phyloP scores from a whole-genome alignment of 2,888 invertebrate genomes.

The Syrista parreyssii region DNA sequence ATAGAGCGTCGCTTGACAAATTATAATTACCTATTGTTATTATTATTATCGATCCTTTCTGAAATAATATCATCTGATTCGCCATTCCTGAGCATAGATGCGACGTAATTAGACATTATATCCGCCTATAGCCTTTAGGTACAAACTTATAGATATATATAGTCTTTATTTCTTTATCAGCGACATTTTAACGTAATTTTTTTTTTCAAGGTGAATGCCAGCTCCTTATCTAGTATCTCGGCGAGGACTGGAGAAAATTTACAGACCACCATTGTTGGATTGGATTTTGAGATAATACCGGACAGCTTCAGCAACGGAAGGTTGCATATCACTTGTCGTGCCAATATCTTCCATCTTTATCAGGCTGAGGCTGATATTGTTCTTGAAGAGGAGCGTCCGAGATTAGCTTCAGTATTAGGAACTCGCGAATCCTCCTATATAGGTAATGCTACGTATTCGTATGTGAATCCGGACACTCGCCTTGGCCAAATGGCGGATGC shows the following conservation, averaged over 20 bases:
- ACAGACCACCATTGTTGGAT: conserved; percentile 67
- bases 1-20: too few species aligned
- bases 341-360: conserved; percentile 77
- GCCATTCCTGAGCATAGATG: too few species aligned
- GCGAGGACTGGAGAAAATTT: conserved; percentile 43
- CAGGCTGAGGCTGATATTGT: conserved; percentile 72
- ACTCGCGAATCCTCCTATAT: conserved; percentile 72
- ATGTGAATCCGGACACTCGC: too few species aligned
- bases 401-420: conserved; percentile 80
- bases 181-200: not conserved
- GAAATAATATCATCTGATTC: too few species aligned
- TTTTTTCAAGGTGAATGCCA: conserved; percentile 61
- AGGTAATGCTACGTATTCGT: conserved; percentile 32
- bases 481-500: too few species aligned
- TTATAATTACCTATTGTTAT: too few species aligned
- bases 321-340: conserved; percentile 75
- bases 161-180: not conserved
- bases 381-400: conserved; percentile 80
- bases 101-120: too few species aligned
- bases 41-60: too few species aligned
- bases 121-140: too few species aligned
- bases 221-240: conserved; percentile 43
- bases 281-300: conserved; percentile 74
- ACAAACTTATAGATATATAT: not conserved
- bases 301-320: conserved; percentile 75